Base-by-base conservation (phyloP, 2,888 invertebrate genomes). In the Eudemis profundana region DNA sequence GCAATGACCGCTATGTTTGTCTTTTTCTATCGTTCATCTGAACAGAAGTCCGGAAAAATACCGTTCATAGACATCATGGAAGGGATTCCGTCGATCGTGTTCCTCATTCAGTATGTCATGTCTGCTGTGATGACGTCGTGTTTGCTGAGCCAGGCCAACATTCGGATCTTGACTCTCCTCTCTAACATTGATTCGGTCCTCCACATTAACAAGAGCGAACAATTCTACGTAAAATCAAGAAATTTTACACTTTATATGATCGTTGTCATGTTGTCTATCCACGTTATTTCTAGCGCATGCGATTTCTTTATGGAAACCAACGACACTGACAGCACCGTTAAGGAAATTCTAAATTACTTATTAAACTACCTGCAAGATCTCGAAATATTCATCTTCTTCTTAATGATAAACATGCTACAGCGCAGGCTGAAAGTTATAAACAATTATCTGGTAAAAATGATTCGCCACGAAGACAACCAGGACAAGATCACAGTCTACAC, bases 381-480 rank as follows among this genome's bases (percentile, higher is more conserved):
- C 0, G 82, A 86, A 74, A 74, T 84, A 44, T 51, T 78, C 4
- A 50, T 74, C 2, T 83, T 87, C 68, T 83, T 80, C 62, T 72
- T 79, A 61, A 69, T 78, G 67, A 78, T 86, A 29, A 68, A 67
- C 12, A 78, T 82, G 78, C 50, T 86, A 4, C 79, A 71, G 15
- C 14, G 68, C 2, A 78, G 87, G 65, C 68, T 88, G 4, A 29
- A 27, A 17, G 40, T 82, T 14, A 75, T 87, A 17, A 87, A 87
- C 61, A 68, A 72, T 5, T 77, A 82, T 69, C 47, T 86, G 15
- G 53, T 67, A 12, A 76, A 75, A 46, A 83, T 86, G 60, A 69
- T 83, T 5, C 61, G 40, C n/a, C 3, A n/a, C 3, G 23, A 60
- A 8, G 23, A 46, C 14, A 60, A 60, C n/a, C 50, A 51, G 12